Conservation (phyloP, 2,888 invertebrate genomes). For the Diaperis boleti region DNA sequence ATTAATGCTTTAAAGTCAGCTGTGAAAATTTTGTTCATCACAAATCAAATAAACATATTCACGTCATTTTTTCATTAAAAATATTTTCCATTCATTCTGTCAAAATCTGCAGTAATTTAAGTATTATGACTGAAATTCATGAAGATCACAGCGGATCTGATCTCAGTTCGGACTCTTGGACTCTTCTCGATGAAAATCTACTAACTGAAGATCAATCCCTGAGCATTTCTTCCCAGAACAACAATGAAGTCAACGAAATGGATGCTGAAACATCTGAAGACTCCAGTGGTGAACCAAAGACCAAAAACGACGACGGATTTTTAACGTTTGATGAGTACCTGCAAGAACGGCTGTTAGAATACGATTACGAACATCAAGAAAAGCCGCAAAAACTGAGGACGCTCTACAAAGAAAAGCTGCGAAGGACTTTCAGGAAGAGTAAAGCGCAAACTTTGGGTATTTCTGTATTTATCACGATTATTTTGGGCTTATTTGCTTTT, state of each 20-base stretch:
- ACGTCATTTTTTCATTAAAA: conserved; percentile 28
- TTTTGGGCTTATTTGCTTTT: conserved; percentile 23
- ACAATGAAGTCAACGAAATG: conserved; percentile 3
- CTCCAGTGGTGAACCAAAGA: conserved; percentile 4
- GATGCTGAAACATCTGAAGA: background rate
- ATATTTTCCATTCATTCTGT: conserved; percentile 31
- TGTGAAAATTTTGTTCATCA: conserved; percentile 12
- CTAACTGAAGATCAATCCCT: background rate
- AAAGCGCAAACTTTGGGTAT: conserved; percentile 32
- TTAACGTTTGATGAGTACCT: conserved; percentile 51
- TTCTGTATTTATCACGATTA: conserved; percentile 14
- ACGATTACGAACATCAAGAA: conserved; percentile 45
- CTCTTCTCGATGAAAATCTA: conserved; percentile 22
- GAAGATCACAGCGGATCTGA: conserved; percentile 13
- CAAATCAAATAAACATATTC: conserved; percentile 12
- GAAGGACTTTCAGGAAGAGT: conserved; percentile 14
- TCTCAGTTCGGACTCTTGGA: conserved; percentile 32
- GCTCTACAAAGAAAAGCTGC: conserved; percentile 14
- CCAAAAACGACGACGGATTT: conserved; percentile 44
- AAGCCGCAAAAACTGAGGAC: conserved; percentile 15
- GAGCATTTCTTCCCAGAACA: background rate
- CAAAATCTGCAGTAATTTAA: conserved; percentile 33
- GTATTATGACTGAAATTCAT: conserved; percentile 22
- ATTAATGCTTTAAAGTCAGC: no score
- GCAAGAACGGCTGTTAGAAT: conserved; percentile 46